A percentile compares a stretch with the other conserved stretches of the same genome.
phyloP scores from a whole-genome alignment of 1,140 invertebrate species.

The Zaprionus tsacasi region DNA sequence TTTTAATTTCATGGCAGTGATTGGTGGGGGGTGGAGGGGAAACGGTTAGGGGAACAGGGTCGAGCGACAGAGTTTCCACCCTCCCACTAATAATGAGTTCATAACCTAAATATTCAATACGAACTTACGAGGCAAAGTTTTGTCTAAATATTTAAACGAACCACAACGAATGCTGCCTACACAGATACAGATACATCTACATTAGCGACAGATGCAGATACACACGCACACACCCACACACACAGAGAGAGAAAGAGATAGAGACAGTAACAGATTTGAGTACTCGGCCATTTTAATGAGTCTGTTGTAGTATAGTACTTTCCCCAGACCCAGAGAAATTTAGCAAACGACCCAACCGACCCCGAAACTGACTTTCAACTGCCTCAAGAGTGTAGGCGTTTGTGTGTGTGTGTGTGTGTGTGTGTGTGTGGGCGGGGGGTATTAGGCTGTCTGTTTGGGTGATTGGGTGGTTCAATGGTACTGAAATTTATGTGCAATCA shows the following conservation, averaged over 20 bases:
- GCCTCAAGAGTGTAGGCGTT: conserved; percentile 30
- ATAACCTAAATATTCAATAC: conserved; percentile 56
- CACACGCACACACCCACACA: background rate
- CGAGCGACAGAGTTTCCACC: conserved; percentile 15
- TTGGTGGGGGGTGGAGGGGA: background rate
- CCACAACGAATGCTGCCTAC: background rate
- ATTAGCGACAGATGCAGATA: conserved; percentile 2
- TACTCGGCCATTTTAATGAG: conserved; percentile 45
- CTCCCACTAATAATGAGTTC: conserved; percentile 50
- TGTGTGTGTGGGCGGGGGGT: conserved; percentile 36
- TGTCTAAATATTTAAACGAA: conserved; percentile 75
- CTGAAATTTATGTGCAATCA: conserved; percentile 68
- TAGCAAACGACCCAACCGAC: conserved; percentile 2
- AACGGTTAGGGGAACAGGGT: background rate
- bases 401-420: conserved; percentile 33
- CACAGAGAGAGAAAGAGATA: background rate
- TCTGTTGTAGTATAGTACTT: conserved; percentile 33
- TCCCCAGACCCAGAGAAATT: conserved; percentile 8
- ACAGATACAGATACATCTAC: background rate
- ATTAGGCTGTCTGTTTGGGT: conserved; percentile 18
- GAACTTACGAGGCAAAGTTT: conserved; percentile 56
- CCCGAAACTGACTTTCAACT: conserved; percentile 26
- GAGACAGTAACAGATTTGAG: conserved; percentile 9
- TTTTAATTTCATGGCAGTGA: conserved; percentile 30
- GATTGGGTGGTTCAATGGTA: conserved; percentile 26